Evolutionary conservation across 2,888 invertebrate species (phyloP), one percentile per base, ranked within the genome.

Genomic region (Amiota minor): DNA sequence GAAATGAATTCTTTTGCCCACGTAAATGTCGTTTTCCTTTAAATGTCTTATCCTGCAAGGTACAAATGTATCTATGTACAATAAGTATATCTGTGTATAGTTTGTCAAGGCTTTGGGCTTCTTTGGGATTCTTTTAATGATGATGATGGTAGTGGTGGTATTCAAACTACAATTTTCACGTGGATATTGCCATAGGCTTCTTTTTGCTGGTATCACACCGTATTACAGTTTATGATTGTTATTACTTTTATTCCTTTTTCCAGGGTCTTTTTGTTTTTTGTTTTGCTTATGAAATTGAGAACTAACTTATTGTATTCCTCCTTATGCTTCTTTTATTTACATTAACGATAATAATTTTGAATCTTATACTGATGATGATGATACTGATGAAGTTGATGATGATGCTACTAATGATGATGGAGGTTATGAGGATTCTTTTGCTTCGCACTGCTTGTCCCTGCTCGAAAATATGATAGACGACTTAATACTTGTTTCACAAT

Each of bases 141-240:
- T 23, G 3, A 8, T 35, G 35, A 45, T 69, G 55, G 62, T 23
- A 6, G 35, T 35, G 35, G 35, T 35, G 59, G 20, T 45, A n/a
- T 56, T 9, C 18, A 35, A 35, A 35, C 35, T 35, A 46, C 45
- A 49, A 49, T 71, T 49, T 62, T 62, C 62, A 64, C 53, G 70
- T 71, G 70, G 18, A 56, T 56, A 2, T 16, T 59, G 59, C 64
- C 45, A 53, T 14, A 14, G 65, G 49, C 65, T 18, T 9, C 9
- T 47, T 35, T 35, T 35, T 35, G 6, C 35, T 35, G 35, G 35
- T 35, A 35, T 35, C 35, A 23, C 18, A 65, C 16, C 49, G 46
- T 65, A 61, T 72, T 68, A 49, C 46, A 47, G 69, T 68, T 72
- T 49, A 59, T 46, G 62, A 50, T 50, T 68, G 59, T 35, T 35